A percentile compares a stretch with the other conserved stretches of the same genome.
Evolutionary conservation across 2,797 vertebrate genomes (phyloP).

Genomic region (Takifugu ocellatus): DNA sequence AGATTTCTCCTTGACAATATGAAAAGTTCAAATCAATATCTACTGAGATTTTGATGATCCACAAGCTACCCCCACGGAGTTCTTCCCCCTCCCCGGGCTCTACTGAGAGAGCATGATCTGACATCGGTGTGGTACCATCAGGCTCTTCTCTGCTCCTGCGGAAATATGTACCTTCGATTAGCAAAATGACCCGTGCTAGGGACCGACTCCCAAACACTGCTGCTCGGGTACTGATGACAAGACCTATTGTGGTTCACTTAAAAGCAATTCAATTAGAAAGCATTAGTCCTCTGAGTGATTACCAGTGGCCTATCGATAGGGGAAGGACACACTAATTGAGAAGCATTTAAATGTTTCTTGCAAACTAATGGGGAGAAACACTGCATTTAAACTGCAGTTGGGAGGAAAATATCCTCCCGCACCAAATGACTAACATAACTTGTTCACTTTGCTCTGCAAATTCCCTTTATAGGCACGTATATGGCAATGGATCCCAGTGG

Average conservation of each 20-base stretch:
- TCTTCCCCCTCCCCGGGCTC: constrained; percentile 44
- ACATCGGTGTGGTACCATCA: constrained; percentile 45
- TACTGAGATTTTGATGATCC: constrained; percentile 76
- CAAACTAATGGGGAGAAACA: constrained; percentile 75
- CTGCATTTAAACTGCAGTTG: constrained; percentile 80
- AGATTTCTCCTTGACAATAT: constrained; percentile 75
- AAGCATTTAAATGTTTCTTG: constrained; percentile 80
- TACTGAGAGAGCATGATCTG: constrained; percentile 58
- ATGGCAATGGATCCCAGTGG: constrained; percentile 76
- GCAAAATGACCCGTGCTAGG: constrained; percentile 42
- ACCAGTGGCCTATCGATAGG: constrained; percentile 77
- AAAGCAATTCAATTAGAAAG: constrained; percentile 81
- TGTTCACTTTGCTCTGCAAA: constrained; percentile 75
- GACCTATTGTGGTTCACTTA: constrained; percentile 73
- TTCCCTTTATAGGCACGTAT: constrained; percentile 77
- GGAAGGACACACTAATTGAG: constrained; percentile 83
- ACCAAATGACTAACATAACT: constrained; percentile 79
- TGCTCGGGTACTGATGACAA: constrained; percentile 67
- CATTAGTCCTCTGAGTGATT: constrained; percentile 80
- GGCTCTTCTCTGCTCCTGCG: constrained; percentile 42
- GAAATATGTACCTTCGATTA: constrained; percentile 62
- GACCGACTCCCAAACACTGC: constrained; percentile 62
- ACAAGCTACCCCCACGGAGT: constrained; percentile 42
- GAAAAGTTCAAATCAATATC: constrained; percentile 78
- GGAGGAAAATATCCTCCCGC: constrained; percentile 73